A percentile compares a stretch with the other conserved stretches of the same genome.
phyloP scores from a whole-genome alignment of 1,140 invertebrate genomes.

The Mesaphorura yosii region DNA sequence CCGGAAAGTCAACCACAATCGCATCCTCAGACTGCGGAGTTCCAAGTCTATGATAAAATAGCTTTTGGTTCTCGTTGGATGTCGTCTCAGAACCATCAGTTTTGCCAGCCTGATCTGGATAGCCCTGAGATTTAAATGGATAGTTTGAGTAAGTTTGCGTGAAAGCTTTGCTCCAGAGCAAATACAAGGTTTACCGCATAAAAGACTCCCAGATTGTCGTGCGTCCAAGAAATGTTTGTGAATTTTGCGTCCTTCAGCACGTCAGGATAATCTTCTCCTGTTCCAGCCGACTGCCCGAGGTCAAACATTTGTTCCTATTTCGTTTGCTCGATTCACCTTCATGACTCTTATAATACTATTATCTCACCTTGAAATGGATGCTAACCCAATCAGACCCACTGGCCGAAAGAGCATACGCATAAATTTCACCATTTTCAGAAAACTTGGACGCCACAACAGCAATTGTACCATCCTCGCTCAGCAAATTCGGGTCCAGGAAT shows the following conservation, averaged over 20 bases:
- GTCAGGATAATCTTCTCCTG: conserved; percentile 77
- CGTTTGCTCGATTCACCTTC: too few relatives aligned
- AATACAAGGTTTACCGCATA: conserved; percentile 59
- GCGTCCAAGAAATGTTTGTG: conserved; percentile 81
- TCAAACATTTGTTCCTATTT: too few relatives aligned
- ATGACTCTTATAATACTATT: too few relatives aligned
- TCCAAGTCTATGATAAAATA: conserved; percentile 83
- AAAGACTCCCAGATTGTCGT: conserved; percentile 89
- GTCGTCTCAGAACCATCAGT: conserved; percentile 83
- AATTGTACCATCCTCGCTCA: conserved; percentile 64
- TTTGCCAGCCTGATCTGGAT: conserved; percentile 64
- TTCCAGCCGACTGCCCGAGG: too few relatives aligned
- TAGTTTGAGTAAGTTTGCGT: not conserved
- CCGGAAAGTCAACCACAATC: conserved; percentile 76
- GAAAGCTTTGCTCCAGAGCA: not conserved
- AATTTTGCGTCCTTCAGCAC: conserved; percentile 83
- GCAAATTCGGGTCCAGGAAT: conserved; percentile 89
- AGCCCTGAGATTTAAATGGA: conserved; percentile 41
- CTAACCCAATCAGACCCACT: conserved; percentile 94
- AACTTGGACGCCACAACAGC: conserved; percentile 67
- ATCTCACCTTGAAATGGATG: conserved; percentile 71
- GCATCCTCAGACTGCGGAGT: conserved; percentile 81
- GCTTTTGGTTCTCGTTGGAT: conserved; percentile 75
- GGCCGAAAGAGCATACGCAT: conserved; percentile 81
- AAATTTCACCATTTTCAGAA: conserved; percentile 77